Percentiles rank a stretch among this genome's conserved stretches.
phyloP scores from a whole-genome alignment of 2,113 vertebrate genomes.

The Aplodontia rufa region DNA sequence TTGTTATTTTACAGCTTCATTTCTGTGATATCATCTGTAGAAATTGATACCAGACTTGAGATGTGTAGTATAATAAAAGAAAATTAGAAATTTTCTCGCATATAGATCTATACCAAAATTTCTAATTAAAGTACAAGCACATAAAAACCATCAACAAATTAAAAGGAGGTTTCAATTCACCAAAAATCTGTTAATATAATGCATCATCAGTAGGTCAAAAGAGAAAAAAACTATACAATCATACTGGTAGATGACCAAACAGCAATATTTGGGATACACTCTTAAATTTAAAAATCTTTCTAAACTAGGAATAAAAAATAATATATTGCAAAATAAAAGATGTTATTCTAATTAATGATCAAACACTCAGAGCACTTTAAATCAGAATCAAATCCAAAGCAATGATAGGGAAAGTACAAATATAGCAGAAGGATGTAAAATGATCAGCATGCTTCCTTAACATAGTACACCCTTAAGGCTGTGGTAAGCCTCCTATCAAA shows the following conservation, averaged over 20 bases:
- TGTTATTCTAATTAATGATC: neutral
- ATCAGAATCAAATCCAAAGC: neutral
- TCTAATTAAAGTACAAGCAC: neutral
- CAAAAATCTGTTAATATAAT: neutral
- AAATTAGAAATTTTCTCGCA: neutral
- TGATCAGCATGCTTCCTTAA: neutral
- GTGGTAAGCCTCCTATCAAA: neutral
- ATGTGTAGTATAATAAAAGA: neutral
- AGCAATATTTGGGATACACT: neutral
- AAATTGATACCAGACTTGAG: neutral
- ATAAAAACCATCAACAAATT: neutral
- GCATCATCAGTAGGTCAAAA: neutral
- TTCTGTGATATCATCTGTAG: constrained; percentile 1
- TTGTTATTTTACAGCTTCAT: constrained; percentile 3
- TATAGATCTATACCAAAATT: neutral
- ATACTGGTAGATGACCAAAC: neutral
- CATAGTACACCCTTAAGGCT: neutral
- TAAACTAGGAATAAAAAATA: neutral
- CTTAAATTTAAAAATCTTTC: neutral
- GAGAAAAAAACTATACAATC: neutral
- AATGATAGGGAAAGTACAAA: neutral
- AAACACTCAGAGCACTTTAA: neutral
- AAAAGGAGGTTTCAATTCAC: neutral
- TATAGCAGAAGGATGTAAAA: neutral
- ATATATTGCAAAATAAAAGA: neutral